Percentiles rank a stretch among this genome's conserved stretches.
phyloP scores from a whole-genome alignment of 2,888 invertebrate species.

The Onchidella celtica region DNA sequence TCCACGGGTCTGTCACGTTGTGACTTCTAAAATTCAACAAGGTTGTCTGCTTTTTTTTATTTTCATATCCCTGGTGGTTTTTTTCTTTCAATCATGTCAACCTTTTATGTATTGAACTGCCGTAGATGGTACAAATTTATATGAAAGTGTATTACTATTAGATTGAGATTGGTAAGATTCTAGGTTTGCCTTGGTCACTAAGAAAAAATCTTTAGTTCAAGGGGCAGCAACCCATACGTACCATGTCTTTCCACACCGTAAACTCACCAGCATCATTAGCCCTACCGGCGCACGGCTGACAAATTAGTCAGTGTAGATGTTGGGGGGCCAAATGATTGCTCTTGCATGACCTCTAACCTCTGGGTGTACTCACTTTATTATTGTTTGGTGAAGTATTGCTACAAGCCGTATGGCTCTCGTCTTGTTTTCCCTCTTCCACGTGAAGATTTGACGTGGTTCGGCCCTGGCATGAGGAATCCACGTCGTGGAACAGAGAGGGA shows the following conservation, averaged over 20 bases:
- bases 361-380: conserved; percentile 15
- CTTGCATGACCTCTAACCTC: conserved; percentile 24
- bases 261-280: conserved; percentile 8
- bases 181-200: too few relatives aligned
- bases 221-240: neutral
- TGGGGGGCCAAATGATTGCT: neutral
- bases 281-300: neutral
- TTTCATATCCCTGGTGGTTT: too few relatives aligned
- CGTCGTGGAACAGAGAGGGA: neutral
- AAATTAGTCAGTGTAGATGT: conserved; percentile 19
- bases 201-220: too few relatives aligned
- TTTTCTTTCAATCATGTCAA: too few relatives aligned
- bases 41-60: too few relatives aligned
- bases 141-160: too few relatives aligned
- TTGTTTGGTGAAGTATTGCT: conserved; percentile 33
- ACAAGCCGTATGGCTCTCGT: conserved; percentile 18
- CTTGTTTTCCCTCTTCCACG: neutral
- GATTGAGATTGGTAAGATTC: too few relatives aligned
- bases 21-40: too few relatives aligned
- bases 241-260: conserved; percentile 2
- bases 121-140: too few relatives aligned
- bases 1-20: too few relatives aligned
- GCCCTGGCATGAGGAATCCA: neutral
- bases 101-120: too few relatives aligned
- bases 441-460: too few relatives aligned